A percentile compares a stretch with the other conserved stretches of the same genome.
These are phyloP conservation scores for Dicyrtomina minuta DNA, from an alignment of 2,888 invertebrate species.

Conservation along the genomic window DNA sequence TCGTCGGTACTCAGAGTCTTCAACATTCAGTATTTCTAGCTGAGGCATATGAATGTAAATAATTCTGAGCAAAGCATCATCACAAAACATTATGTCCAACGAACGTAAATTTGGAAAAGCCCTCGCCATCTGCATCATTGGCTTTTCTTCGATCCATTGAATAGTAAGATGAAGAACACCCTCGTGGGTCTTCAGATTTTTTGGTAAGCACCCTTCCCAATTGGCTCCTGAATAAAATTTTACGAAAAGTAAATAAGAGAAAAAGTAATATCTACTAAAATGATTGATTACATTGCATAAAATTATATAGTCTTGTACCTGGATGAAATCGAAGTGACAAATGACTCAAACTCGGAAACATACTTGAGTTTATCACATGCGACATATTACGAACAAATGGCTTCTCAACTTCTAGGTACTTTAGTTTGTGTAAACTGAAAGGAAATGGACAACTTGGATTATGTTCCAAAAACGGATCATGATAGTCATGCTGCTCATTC, in stretches of 20 bases:
- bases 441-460: slow-evolving; percentile 17
- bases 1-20: slow-evolving; percentile 7
- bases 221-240: slow-evolving; percentile 3
- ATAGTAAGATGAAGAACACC: slow-evolving; percentile 7
- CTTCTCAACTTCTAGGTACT: slow-evolving; percentile 16
- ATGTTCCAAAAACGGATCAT: neutral
- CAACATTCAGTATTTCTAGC: slow-evolving; percentile 8
- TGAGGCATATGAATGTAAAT: slow-evolving; percentile 1
- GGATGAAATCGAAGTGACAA: slow-evolving; percentile 8
- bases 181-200: slow-evolving; percentile 4
- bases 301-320: too few species aligned
- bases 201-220: slow-evolving; percentile 1
- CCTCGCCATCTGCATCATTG: slow-evolving; percentile 10
- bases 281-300: too few species aligned
- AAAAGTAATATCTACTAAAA: too few species aligned
- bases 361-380: slow-evolving; percentile 1
- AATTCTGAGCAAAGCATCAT: slow-evolving; percentile 6
- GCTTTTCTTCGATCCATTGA: slow-evolving; percentile 21
- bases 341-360: slow-evolving; percentile 9
- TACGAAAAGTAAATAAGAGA: too few species aligned
- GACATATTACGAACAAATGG: slow-evolving; percentile 20
- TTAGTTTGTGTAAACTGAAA: neutral
- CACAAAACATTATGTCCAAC: slow-evolving; percentile 14
- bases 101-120: slow-evolving; percentile 8
- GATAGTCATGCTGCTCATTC: neutral